These are phyloP conservation scores for Drosophila elegans DNA, from an alignment of 1,140 invertebrate genomes.

Conservation along the genomic window DNA sequence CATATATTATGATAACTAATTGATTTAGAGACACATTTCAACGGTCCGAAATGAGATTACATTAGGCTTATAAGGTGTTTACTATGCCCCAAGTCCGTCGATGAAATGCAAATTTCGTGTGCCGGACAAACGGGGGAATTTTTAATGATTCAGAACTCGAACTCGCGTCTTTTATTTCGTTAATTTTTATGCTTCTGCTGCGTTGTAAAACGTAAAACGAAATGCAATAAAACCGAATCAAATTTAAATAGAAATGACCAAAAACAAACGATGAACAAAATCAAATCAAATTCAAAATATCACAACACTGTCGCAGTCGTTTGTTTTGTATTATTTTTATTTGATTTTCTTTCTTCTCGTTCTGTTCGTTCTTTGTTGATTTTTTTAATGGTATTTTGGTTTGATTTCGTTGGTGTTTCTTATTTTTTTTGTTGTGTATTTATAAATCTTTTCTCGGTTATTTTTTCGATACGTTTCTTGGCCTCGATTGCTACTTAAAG, in stretches of 20 bases:
- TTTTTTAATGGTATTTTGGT: constrained; percentile 25
- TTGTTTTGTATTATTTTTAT: constrained; percentile 35
- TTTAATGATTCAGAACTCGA: constrained; percentile 41
- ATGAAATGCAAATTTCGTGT: constrained; percentile 69
- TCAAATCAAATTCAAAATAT: constrained; percentile 43
- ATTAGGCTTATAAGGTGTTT: constrained; percentile 82
- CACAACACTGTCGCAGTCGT: constrained; percentile 3
- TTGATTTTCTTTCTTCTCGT: constrained; percentile 8
- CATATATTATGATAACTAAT: constrained; percentile 50
- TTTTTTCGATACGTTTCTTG: neutral
- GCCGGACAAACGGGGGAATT: constrained; percentile 39
- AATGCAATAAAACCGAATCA: constrained; percentile 69
- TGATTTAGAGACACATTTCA: constrained; percentile 68
- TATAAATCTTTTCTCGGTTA: neutral
- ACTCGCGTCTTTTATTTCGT: constrained; percentile 46
- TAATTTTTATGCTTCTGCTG: constrained; percentile 52
- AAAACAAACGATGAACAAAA: constrained; percentile 61
- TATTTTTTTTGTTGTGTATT: neutral
- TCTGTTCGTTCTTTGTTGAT: constrained; percentile 15
- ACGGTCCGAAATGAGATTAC: constrained; percentile 56
- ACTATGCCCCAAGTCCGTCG: constrained; percentile 36
- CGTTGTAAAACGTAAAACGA: constrained; percentile 47
- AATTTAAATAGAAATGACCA: constrained; percentile 74
- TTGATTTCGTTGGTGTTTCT: neutral
- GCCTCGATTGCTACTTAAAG: too few relatives aligned